phyloP scores from a whole-genome alignment of 2,888 invertebrate genomes.

The Brachyptera putata region DNA sequence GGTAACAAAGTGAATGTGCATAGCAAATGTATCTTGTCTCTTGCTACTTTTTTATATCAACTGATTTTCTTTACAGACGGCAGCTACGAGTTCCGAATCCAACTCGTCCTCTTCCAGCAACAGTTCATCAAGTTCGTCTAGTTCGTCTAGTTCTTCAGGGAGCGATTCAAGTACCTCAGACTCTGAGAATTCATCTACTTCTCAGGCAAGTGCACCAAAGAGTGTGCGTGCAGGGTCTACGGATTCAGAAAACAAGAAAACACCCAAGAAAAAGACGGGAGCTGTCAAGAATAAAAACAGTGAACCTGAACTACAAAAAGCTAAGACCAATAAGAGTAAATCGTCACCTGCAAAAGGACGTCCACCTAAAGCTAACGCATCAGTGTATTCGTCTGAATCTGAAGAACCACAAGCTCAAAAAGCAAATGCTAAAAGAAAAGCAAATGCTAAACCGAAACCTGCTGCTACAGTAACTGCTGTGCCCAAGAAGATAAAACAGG shows the following conservation, averaged over 20 bases:
- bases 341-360: conserved; percentile 32
- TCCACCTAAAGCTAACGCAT: conserved; percentile 44
- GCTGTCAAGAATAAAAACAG: conserved; percentile 26
- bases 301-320: conserved; percentile 37
- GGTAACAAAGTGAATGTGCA: no score
- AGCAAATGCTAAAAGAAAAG: conserved; percentile 49
- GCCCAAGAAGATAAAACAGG: conserved; percentile 48
- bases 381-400: conserved; percentile 54
- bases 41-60: no score
- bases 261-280: conserved; percentile 32
- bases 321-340: conserved; percentile 34
- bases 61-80: no score
- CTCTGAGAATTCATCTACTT: conserved; percentile 38
- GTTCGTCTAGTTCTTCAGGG: conserved; percentile 41
- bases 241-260: conserved; percentile 36
- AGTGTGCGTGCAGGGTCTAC: conserved; percentile 34
- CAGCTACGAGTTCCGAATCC: conserved; percentile 37
- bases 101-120: conserved; percentile 37
- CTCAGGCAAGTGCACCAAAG: conserved; percentile 36
- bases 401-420: conserved; percentile 50
- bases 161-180: conserved; percentile 40
- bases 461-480: conserved; percentile 56
- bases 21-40: no score
- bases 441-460: conserved; percentile 58
- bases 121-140: conserved; percentile 41